Evolutionary conservation across 2,888 invertebrate species (phyloP), one percentile per base, ranked within the genome.

Genomic region (Meta bourneti): DNA sequence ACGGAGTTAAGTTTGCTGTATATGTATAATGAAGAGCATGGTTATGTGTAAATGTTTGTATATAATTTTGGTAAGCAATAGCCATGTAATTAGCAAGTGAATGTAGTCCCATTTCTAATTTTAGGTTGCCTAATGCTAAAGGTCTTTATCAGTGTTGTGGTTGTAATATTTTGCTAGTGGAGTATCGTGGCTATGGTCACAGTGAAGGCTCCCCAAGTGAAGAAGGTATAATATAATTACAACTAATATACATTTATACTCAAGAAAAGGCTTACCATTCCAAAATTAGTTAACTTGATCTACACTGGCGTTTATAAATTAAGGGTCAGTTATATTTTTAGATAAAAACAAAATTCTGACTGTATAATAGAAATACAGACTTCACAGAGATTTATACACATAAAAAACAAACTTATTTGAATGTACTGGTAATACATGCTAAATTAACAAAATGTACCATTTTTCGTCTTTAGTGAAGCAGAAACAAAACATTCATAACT

Each of bases 101-200:
- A 34, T 34, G 34, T 34, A 34, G 34, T 34, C 34, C 4, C 34
- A 34, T 34, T 34, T 34, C 34, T 34, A 1, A 85, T 94, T 94
- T 75, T 94, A 97, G 98, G 93, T 95, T 99, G 94, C 97, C 97
- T 94, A 98, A 98, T 95, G 97, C 97, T n/a, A 97, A 97, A 93
- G 98, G 97, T 6, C 96, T 99, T 91, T 98, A 97, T 95, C 96
- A 97, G 94, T 96, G 97, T 94, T 95, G 98, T 86, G 96, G 97
- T 93, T 97, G 97, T 93, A 99, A 99, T 95, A 96, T 99, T 93
- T 95, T 99, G 79, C 96, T 98, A 96, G 96, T 99, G n/a, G 99
- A 99, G 94, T 99, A 99, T 94, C 96, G 99, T 94, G 99, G 99
- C 0, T 99, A 98, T 95, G 99, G 99, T 0, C 96, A 98, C 49